Conservation (phyloP, 1,140 invertebrate genomes). For the Philopotamus ludificatus region DNA sequence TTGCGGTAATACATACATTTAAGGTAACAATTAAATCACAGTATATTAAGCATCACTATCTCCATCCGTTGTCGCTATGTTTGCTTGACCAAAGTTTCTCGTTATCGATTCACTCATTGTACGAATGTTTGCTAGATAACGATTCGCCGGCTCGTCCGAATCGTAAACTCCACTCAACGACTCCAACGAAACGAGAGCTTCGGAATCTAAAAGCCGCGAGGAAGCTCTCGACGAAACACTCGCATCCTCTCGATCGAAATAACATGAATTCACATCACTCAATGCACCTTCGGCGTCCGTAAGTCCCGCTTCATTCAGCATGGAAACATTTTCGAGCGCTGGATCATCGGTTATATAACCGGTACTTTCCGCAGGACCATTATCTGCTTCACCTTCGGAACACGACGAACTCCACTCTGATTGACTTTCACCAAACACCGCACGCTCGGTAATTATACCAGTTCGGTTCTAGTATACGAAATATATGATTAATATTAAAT, state of each 20-base stretch:
- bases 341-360: slow-evolving; percentile 82
- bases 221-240: slow-evolving; percentile 77
- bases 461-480: slow-evolving; percentile 13
- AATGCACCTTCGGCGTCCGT: slow-evolving; percentile 82
- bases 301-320: slow-evolving; percentile 80
- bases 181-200: slow-evolving; percentile 73
- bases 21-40: slow-evolving; percentile 16
- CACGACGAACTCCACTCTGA: slow-evolving; percentile 73
- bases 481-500: slow-evolving; percentile 9
- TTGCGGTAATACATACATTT: not conserved
- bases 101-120: slow-evolving; percentile 74
- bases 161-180: slow-evolving; percentile 80
- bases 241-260: slow-evolving; percentile 73
- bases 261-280: slow-evolving; percentile 83
- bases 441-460: slow-evolving; percentile 46
- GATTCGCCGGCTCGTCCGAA: slow-evolving; percentile 75
- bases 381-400: slow-evolving; percentile 52
- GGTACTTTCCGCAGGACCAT: slow-evolving; percentile 69
- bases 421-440: slow-evolving; percentile 61
- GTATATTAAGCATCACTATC: slow-evolving; percentile 61
- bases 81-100: slow-evolving; percentile 69
- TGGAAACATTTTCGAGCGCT: slow-evolving; percentile 77
- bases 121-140: slow-evolving; percentile 73
- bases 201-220: slow-evolving; percentile 72
- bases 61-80: slow-evolving; percentile 61